Evolutionary conservation across 1,140 invertebrate species (phyloP).

Genomic region (Lepidurus couesii): DNA sequence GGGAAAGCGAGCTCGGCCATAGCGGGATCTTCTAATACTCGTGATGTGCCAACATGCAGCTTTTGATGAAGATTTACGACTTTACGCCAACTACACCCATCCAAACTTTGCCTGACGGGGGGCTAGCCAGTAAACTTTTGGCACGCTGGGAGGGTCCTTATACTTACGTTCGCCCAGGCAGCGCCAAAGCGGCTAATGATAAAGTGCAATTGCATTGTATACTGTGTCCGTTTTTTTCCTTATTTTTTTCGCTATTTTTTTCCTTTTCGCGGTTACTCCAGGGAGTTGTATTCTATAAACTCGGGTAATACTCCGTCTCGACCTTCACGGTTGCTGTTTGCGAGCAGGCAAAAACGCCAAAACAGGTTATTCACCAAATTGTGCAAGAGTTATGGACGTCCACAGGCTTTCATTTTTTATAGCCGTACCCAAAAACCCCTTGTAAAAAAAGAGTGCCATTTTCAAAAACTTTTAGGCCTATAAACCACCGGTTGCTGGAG

Average conservation of each 20-base stretch:
- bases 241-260: neutral
- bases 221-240: neutral
- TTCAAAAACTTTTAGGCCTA: neutral
- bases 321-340: neutral
- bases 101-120: constrained; percentile 7
- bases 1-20: neutral
- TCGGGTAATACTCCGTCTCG: neutral
- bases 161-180: neutral
- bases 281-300: constrained; percentile 6
- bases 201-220: neutral
- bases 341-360: neutral
- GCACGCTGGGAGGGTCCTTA: constrained; percentile 6
- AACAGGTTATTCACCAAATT: constrained; percentile 1
- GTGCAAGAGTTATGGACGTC: neutral
- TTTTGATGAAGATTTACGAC: constrained; percentile 22
- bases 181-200: constrained; percentile 9
- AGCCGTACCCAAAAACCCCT: neutral
- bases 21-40: constrained; percentile 5
- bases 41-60: constrained; percentile 20
- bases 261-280: neutral
- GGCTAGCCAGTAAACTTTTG: neutral
- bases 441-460: neutral
- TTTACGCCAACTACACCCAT: constrained; percentile 19
- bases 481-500: constrained; percentile 16
- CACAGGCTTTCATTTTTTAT: neutral